Percentiles rank a stretch among this genome's conserved stretches.
Evolutionary conservation across 2,888 invertebrate species (phyloP).

Genomic region (Agrypnus murinus): DNA sequence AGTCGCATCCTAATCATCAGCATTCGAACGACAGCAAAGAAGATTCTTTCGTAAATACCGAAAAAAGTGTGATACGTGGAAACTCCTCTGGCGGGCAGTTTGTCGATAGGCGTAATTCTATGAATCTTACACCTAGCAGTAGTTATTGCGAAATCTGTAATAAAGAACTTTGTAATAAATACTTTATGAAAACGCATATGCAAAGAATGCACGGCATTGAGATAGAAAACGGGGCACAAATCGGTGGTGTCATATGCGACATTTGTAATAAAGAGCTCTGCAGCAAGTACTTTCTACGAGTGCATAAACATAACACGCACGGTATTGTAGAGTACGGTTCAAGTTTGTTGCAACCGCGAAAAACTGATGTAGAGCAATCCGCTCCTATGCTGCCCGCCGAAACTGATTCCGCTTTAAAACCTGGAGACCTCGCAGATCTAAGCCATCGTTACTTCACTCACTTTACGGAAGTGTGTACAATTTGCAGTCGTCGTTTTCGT

Average conservation of each 20-base stretch:
- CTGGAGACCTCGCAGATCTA: slow-evolving; percentile 75
- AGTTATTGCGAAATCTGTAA: slow-evolving; percentile 98
- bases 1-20: slow-evolving; percentile 75
- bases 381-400: slow-evolving; percentile 63
- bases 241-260: slow-evolving; percentile 96
- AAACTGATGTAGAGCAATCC: slow-evolving; percentile 67
- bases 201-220: slow-evolving; percentile 98
- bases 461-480: slow-evolving; percentile 85
- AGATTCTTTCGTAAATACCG: slow-evolving; percentile 69
- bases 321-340: slow-evolving; percentile 91
- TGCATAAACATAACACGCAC: slow-evolving; percentile 98
- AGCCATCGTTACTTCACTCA: slow-evolving; percentile 79
- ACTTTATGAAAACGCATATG: slow-evolving; percentile 99
- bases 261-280: slow-evolving; percentile 99
- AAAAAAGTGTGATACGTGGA: slow-evolving; percentile 68
- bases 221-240: slow-evolving; percentile 92
- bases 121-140: slow-evolving; percentile 81
- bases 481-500: slow-evolving; percentile 90
- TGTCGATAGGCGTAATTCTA: slow-evolving; percentile 75
- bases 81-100: slow-evolving; percentile 60
- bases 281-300: slow-evolving; percentile 97
- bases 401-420: slow-evolving; percentile 72
- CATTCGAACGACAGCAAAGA: slow-evolving; percentile 59
- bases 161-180: slow-evolving; percentile 99
- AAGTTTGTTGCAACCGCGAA: slow-evolving; percentile 69